Conservation (phyloP, 2,797 vertebrate genomes). For the Chrosomus eos region DNA sequence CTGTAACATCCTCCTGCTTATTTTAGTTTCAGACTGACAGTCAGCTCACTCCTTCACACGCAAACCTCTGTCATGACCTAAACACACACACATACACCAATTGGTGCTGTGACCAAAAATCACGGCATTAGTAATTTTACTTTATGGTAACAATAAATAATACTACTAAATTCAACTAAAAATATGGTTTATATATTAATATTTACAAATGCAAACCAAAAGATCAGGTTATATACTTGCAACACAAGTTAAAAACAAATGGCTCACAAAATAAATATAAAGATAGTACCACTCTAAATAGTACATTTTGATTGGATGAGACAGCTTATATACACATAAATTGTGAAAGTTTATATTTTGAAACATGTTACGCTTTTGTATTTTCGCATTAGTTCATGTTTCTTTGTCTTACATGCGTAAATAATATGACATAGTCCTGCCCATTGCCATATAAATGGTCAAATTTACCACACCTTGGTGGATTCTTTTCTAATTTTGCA, state of each 20-base stretch:
- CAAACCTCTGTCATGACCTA: constrained; percentile 65
- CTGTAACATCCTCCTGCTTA: constrained; percentile 63
- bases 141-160: not conserved
- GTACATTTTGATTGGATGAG: not conserved
- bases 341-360: not conserved
- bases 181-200: not conserved
- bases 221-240: not conserved
- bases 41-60: constrained; percentile 73
- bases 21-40: constrained; percentile 68
- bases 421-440: not conserved
- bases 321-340: not conserved
- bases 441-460: not conserved
- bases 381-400: not conserved
- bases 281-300: not conserved
- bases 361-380: not conserved
- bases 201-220: not conserved
- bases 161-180: not conserved
- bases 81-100: constrained; percentile 32
- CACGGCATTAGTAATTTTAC: not conserved
- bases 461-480: not conserved
- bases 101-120: not conserved
- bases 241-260: not conserved
- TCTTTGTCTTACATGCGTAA: not conserved
- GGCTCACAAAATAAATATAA: not conserved
- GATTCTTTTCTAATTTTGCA: not conserved